Evolutionary conservation across 2,888 invertebrate species (phyloP).

Genomic region (Sesia apiformis): DNA sequence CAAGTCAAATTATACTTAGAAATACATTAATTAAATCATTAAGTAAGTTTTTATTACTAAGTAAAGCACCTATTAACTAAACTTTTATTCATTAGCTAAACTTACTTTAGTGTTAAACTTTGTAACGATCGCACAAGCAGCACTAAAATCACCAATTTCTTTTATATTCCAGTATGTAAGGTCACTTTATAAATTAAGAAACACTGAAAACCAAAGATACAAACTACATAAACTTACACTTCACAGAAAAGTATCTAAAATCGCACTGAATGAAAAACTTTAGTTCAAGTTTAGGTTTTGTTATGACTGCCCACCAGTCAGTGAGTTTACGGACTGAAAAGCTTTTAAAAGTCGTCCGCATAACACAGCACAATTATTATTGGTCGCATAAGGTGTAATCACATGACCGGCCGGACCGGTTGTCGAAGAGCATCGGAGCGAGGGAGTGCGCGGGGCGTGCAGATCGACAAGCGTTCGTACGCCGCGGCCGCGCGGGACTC

Average conservation of each 20-base stretch:
- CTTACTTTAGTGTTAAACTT: too few species aligned
- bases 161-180: conserved; percentile 22
- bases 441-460: conserved; percentile 2
- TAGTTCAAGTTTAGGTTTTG: conserved; percentile 3
- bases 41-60: too few species aligned
- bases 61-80: too few species aligned
- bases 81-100: too few species aligned
- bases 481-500: conserved; percentile 5
- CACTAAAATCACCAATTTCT: not conserved
- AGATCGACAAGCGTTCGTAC: conserved; percentile 1
- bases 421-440: conserved; percentile 18
- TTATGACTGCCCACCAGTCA: conserved; percentile 4
- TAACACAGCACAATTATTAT: conserved; percentile 54
- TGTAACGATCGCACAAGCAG: not conserved
- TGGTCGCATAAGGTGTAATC: conserved; percentile 46
- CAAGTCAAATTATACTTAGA: too few species aligned
- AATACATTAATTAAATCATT: too few species aligned
- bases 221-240: conserved; percentile 41
- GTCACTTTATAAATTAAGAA: conserved; percentile 28
- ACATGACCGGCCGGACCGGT: conserved; percentile 43
- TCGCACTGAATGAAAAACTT: conserved; percentile 10
- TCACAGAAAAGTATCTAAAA: conserved; percentile 30
- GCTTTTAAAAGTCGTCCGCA: conserved; percentile 24
- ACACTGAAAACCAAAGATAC: conserved; percentile 35
- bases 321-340: conserved; percentile 26